Percentiles rank a stretch among this genome's conserved stretches.
These are phyloP conservation scores for Ciconia nigra DNA, from an alignment of 2,797 vertebrate species.

Conservation along the genomic window DNA sequence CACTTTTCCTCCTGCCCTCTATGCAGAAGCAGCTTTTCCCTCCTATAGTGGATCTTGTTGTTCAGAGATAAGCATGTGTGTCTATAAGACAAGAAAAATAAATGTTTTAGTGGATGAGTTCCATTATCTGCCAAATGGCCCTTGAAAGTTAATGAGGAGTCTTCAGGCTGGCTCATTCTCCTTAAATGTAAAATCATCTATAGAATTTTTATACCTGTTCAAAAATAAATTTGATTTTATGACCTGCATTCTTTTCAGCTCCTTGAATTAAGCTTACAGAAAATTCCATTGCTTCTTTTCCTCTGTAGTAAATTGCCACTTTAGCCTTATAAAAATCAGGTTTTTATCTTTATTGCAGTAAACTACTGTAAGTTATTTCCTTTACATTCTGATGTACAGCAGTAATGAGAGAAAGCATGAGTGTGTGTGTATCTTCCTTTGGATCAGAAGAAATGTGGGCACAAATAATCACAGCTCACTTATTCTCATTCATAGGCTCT, in stretches of 20 bases:
- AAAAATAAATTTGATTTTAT: conserved; percentile 51
- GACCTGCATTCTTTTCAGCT: background rate
- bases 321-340: conserved; percentile 13
- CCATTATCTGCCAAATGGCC: conserved; percentile 48
- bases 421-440: background rate
- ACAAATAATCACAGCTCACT: background rate
- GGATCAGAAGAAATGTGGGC: background rate
- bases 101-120: conserved; percentile 10
- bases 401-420: background rate
- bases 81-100: conserved; percentile 19
- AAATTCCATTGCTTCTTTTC: background rate
- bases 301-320: background rate
- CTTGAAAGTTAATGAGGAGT: conserved; percentile 59
- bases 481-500: background rate
- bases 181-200: conserved; percentile 25
- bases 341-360: conserved; percentile 15
- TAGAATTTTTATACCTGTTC: conserved; percentile 22
- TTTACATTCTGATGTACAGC: background rate
- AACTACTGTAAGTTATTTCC: conserved; percentile 3
- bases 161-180: conserved; percentile 13
- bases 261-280: conserved; percentile 20
- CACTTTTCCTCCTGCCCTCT: background rate
- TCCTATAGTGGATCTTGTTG: background rate
- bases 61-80: background rate
- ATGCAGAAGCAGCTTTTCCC: background rate